These are phyloP conservation scores for Lepeophtheirus salmonis DNA, from an alignment of 1,140 invertebrate genomes.

Conservation along the genomic window DNA sequence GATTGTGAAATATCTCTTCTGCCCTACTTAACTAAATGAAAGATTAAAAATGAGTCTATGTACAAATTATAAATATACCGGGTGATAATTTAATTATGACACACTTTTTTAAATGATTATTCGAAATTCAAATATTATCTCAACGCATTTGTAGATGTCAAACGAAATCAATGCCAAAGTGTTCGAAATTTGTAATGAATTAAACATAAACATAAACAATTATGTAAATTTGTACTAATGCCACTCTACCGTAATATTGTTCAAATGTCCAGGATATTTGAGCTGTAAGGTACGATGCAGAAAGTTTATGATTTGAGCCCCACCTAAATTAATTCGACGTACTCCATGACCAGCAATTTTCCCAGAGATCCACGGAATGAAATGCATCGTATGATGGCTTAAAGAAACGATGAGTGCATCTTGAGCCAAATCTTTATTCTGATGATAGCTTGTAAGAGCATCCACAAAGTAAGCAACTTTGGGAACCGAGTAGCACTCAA, in stretches of 20 bases:
- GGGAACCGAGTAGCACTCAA: constrained; percentile 79
- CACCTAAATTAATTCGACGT: constrained; percentile 37
- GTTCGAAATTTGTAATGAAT: no score
- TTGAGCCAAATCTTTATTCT: constrained; percentile 38
- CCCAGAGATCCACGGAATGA: constrained; percentile 49
- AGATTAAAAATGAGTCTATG: background rate
- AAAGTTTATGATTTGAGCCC: constrained; percentile 61
- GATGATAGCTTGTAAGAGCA: constrained; percentile 54
- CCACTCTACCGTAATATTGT: constrained; percentile 74
- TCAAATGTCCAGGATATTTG: constrained; percentile 76
- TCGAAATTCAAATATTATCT: no score
- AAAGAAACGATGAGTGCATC: constrained; percentile 53
- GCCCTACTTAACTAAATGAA: constrained; percentile 13
- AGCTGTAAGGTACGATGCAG: constrained; percentile 75
- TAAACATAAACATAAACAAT: no score
- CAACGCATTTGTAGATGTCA: no score
- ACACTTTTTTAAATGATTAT: no score
- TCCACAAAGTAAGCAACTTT: constrained; percentile 69
- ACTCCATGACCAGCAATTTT: constrained; percentile 24
- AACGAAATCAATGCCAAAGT: no score
- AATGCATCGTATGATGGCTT: constrained; percentile 68
- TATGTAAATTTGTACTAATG: no score
- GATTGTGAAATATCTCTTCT: constrained; percentile 57
- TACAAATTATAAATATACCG: constrained; percentile 10
- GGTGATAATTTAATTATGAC: no score